Evolutionary conservation across 2,113 vertebrate species (phyloP).

Genomic region (Rostratula benghalensis): DNA sequence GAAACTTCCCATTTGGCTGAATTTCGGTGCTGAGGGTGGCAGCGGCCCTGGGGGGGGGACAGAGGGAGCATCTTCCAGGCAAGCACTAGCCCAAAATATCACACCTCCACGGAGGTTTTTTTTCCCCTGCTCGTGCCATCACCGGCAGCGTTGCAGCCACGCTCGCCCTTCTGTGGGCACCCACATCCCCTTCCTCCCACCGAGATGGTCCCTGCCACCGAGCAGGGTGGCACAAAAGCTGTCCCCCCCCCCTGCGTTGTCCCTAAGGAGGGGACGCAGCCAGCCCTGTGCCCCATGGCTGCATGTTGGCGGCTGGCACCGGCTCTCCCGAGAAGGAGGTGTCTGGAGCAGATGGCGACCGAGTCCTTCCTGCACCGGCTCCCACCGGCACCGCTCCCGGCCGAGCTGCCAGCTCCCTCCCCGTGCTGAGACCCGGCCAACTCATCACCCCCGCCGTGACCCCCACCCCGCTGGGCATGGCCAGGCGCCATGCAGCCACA

Average conservation of each 20-base stretch:
- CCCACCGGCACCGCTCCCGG: background rate
- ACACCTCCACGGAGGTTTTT: accelerated
- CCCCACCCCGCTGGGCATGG: background rate
- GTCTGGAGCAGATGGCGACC: constrained; percentile 47
- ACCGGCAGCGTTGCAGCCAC: background rate
- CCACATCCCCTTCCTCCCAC: background rate
- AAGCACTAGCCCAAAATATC: background rate
- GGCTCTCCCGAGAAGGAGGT: background rate
- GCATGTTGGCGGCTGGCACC: accelerated
- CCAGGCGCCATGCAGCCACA: background rate
- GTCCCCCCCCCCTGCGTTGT: accelerated
- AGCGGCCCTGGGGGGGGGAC: background rate
- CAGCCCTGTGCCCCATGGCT: accelerated
- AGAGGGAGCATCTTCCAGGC: background rate
- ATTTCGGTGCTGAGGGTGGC: no score
- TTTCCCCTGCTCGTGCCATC: accelerated
- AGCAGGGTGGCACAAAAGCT: background rate
- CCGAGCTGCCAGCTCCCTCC: background rate
- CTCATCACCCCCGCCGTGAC: background rate
- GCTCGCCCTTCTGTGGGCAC: background rate
- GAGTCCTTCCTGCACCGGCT: background rate
- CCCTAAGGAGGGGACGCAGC: background rate
- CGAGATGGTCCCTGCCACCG: background rate
- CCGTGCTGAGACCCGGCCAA: background rate
- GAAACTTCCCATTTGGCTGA: background rate